Evolutionary conservation across 2,797 vertebrate species (phyloP).

Genomic region (Morus bassanus): DNA sequence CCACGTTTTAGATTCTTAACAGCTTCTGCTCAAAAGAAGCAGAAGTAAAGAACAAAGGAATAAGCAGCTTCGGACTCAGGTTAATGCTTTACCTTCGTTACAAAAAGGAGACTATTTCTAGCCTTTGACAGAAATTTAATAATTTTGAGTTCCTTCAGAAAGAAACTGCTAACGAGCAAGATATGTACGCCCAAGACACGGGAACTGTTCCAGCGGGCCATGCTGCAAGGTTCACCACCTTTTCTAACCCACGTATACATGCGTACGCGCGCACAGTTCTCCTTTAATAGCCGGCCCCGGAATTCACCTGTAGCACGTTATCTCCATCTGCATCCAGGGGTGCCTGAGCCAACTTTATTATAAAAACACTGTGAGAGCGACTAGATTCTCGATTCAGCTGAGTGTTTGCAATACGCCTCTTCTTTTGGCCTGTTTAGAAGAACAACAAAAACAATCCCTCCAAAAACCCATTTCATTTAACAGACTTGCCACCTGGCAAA

Average conservation of each 20-base stretch:
- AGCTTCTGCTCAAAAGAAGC: neutral
- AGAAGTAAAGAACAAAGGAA: neutral
- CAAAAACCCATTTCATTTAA: neutral
- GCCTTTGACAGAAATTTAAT: no score
- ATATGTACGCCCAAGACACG: fast-evolving
- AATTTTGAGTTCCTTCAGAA: neutral
- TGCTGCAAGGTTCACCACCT: fast-evolving
- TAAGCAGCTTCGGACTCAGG: neutral
- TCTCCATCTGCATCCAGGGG: conserved; percentile 94
- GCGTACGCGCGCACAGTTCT: fast-evolving
- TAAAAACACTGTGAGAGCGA: conserved; percentile 95
- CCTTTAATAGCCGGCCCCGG: fast-evolving
- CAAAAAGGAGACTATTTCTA: neutral
- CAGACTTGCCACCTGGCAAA: neutral
- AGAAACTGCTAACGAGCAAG: neutral
- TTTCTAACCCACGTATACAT: fast-evolving
- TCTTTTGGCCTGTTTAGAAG: conserved; percentile 87
- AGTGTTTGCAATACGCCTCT: conserved; percentile 92
- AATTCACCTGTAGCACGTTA: conserved; percentile 88
- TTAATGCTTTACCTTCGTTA: fast-evolving
- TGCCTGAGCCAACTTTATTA: conserved; percentile 92
- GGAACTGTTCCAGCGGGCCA: neutral
- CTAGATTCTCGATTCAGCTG: conserved; percentile 95
- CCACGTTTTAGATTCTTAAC: neutral
- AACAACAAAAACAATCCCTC: neutral